Base-by-base conservation (phyloP, 2,113 vertebrate genomes). In the Spea bombifrons region DNA sequence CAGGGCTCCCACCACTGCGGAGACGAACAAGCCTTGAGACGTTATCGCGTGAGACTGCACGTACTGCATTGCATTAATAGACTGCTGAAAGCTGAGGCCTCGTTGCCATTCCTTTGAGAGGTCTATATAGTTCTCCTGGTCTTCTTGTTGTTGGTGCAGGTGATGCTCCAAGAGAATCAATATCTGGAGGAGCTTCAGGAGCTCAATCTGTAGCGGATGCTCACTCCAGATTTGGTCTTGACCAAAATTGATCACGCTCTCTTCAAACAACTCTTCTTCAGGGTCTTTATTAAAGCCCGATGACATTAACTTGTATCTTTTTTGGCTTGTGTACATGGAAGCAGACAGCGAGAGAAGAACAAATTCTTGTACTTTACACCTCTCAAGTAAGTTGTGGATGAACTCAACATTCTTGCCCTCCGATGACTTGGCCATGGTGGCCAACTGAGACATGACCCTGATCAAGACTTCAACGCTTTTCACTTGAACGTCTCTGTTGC, bases 401-500 rank as follows among this genome's bases (percentile, higher is more conserved):
- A 87, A 84, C 61, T 95, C 94, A n/a, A 84, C 3, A 0, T 6
- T 81, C 82, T 75, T 84, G 13, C 73, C 84, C 0, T 92, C 92
- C 0, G 89, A 86, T 0, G 87, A 82, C 80, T 90, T 93, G 75
- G 92, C 94, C 78, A 89, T 49, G 0, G 68, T 71, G 7, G 91
- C 85, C 74, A 99, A 88, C 85, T 96, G 95, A 0, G 84, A 87
- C 85, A 94, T 87, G 17, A 99, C 83, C 5, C 93, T 86, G 2
- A 95, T 95, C 65, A 99, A 86, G 8, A 99, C 96, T 82, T 95
- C 93, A 46, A 96, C 96, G 0, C 97, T 97, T 82, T 97, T 97
- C 71, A 99, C 96, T 89, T 98, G 97, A 17, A 98, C 97, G 0
- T 98, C 97, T 7, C 94, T 88, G 92, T 98, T 98, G 61, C 91